Evolutionary conservation across 2,888 invertebrate species (phyloP).

Genomic region (Tiliacea citrago): DNA sequence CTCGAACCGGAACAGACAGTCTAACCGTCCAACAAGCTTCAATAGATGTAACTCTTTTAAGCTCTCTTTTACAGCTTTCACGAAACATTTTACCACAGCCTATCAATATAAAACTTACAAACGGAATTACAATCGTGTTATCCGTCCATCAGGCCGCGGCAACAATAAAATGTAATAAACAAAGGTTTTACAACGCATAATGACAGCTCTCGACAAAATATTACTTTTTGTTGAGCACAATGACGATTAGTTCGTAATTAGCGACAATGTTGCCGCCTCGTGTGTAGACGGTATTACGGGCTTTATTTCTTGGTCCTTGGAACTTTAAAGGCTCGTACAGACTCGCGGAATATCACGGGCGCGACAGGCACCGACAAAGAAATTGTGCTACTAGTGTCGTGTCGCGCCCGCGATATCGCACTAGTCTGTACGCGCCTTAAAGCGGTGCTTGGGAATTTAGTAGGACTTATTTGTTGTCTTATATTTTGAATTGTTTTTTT

Average conservation of each 20-base stretch:
- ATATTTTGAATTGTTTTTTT: too few relatives aligned
- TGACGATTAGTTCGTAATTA: constrained; percentile 45
- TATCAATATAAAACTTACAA: constrained; percentile 20
- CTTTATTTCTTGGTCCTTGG: constrained; percentile 24
- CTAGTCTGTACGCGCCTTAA: too few relatives aligned
- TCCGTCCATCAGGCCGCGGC: constrained; percentile 38
- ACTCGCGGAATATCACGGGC: too few relatives aligned
- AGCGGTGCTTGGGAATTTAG: too few relatives aligned
- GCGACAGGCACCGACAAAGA: too few relatives aligned
- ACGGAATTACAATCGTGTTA: constrained; percentile 32
- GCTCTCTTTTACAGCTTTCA: not conserved
- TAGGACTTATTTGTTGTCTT: too few relatives aligned
- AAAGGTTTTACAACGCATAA: constrained; percentile 75
- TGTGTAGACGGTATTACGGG: not conserved
- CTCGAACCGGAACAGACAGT: not conserved
- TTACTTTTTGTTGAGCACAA: constrained; percentile 49
- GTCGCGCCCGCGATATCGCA: too few relatives aligned
- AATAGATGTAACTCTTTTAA: not conserved
- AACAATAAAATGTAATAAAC: constrained; percentile 67
- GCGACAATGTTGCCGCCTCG: constrained; percentile 52
- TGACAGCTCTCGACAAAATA: constrained; percentile 68
- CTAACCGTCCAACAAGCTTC: not conserved
- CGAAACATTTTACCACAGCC: constrained; percentile 23
- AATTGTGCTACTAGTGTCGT: too few relatives aligned
- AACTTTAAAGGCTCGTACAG: too few relatives aligned